Percentiles rank a stretch among this genome's conserved stretches.
These are phyloP conservation scores for Polydesmus complanatus DNA, from an alignment of 2,888 invertebrate species.

Conservation along the genomic window DNA sequence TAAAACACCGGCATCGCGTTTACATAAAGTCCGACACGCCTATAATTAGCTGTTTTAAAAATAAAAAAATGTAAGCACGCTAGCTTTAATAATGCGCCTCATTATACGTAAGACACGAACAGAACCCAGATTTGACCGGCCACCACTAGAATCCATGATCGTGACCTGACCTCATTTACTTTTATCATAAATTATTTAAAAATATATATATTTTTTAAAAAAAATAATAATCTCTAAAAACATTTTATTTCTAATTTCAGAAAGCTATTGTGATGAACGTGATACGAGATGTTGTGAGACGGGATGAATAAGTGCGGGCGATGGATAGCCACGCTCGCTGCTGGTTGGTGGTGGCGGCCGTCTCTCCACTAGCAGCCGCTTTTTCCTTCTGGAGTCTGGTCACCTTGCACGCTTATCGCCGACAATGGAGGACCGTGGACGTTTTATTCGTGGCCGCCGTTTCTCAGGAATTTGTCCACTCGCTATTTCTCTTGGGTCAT, in stretches of 20 bases:
- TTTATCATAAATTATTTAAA: too few species aligned
- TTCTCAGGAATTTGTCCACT: constrained; percentile 26
- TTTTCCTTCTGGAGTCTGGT: constrained; percentile 29
- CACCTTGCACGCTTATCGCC: constrained; percentile 39
- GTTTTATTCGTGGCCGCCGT: constrained; percentile 38
- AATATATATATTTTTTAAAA: too few species aligned
- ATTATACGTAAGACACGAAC: too few species aligned
- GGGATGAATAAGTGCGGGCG: neutral
- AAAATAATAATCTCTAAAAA: too few species aligned
- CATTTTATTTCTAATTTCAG: neutral
- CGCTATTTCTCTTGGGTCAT: constrained; percentile 11
- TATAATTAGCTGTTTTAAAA: too few species aligned
- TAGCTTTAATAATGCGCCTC: too few species aligned
- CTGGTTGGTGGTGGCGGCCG: constrained; percentile 25
- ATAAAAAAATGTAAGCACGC: too few species aligned
- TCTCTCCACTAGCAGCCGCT: constrained; percentile 24
- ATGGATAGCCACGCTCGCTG: constrained; percentile 17
- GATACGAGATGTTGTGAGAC: neutral
- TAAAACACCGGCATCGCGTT: too few species aligned
- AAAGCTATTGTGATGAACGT: neutral
- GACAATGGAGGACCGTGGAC: constrained; percentile 40
- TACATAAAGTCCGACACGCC: too few species aligned
- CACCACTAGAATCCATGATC: too few species aligned
- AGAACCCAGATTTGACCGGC: too few species aligned
- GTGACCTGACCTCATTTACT: too few species aligned